Conservation (phyloP, 2,888 invertebrate genomes). For the Euplagia quadripunctaria region DNA sequence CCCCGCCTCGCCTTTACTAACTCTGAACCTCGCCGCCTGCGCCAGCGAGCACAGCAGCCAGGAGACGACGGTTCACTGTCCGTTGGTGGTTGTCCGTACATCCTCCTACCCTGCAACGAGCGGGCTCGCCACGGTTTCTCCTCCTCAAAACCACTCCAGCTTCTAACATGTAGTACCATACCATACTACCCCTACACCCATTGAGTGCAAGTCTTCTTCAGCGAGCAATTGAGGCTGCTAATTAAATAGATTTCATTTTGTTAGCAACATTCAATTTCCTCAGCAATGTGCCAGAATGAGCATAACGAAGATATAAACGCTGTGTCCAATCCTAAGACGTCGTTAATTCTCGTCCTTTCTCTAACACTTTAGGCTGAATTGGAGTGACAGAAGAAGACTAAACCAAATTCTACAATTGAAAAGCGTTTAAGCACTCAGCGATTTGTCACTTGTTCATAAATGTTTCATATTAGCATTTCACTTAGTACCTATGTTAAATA, state of each 20-base stretch:
- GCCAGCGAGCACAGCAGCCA: neutral
- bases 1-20: conserved; percentile 33
- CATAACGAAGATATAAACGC: no score
- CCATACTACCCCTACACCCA: neutral
- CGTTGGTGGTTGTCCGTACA: neutral
- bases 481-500: no score
- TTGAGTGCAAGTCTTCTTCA: neutral
- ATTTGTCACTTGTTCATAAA: no score
- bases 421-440: no score
- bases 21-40: neutral
- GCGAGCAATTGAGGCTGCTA: neutral
- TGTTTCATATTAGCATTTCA: no score
- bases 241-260: neutral
- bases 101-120: neutral
- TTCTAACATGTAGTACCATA: neutral
- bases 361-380: neutral
- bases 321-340: neutral
- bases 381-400: neutral
- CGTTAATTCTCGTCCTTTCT: neutral
- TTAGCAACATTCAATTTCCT: no score
- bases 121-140: neutral
- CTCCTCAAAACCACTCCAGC: neutral
- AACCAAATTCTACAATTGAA: neutral
- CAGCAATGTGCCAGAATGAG: no score
- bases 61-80: neutral